Percentiles rank a stretch among this genome's conserved stretches.
These are phyloP conservation scores for Abrostola tripartita DNA, from an alignment of 2,888 invertebrate genomes.

Conservation along the genomic window DNA sequence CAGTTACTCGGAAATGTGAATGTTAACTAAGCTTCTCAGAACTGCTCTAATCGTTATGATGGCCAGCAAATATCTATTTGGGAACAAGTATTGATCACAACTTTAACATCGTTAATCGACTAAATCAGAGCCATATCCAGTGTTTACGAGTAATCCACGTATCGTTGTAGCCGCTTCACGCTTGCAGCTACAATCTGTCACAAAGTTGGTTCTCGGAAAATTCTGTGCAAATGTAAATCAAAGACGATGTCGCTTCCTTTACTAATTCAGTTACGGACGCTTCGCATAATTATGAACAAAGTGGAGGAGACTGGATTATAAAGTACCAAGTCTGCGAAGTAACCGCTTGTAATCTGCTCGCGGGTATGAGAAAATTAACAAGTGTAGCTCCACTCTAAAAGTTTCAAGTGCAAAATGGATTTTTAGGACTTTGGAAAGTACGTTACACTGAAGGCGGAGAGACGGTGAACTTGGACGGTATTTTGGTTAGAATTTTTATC, in stretches of 20 bases:
- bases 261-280: constrained; percentile 52
- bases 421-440: constrained; percentile 33
- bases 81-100: not conserved
- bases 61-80: not conserved
- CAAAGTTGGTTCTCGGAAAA: constrained; percentile 54
- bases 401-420: constrained; percentile 38
- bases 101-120: not conserved
- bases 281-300: constrained; percentile 55
- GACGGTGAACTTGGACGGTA: constrained; percentile 9
- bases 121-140: constrained; percentile 25
- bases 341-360: constrained; percentile 34
- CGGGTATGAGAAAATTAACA: constrained; percentile 41
- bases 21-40: not conserved
- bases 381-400: constrained; percentile 41
- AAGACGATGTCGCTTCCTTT: constrained; percentile 56
- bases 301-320: constrained; percentile 39
- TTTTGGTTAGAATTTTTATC: constrained; percentile 3
- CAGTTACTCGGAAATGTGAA: too few species aligned
- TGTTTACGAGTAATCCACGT: constrained; percentile 2
- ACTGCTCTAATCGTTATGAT: not conserved
- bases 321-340: constrained; percentile 32
- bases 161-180: constrained; percentile 24
- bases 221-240: constrained; percentile 57
- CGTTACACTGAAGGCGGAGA: not conserved
- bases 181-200: constrained; percentile 56